Evolutionary conservation across 2,113 vertebrate species (phyloP).

Genomic region (Hippolais icterina): DNA sequence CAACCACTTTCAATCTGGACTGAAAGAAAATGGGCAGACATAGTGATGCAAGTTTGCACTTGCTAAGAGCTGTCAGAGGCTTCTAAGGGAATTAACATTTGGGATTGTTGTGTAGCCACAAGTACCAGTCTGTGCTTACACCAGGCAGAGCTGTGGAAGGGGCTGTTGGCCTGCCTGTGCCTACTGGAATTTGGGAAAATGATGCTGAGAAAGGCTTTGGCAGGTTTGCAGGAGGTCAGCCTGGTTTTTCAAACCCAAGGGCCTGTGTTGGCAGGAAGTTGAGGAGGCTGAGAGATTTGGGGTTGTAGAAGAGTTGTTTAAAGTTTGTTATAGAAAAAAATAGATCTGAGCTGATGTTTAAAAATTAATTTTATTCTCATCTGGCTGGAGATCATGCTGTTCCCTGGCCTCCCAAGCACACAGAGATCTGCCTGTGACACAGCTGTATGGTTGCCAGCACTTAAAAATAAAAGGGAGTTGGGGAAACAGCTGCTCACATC

Average conservation of each 20-base stretch:
- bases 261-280: background rate
- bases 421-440: background rate
- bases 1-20: background rate
- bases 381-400: background rate
- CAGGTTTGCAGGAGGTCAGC: background rate
- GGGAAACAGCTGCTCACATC: constrained; percentile 34
- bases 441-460: background rate
- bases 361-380: background rate
- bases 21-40: background rate
- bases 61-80: background rate
- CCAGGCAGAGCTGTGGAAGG: background rate
- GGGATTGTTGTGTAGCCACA: background rate
- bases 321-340: background rate
- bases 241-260: background rate
- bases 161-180: background rate
- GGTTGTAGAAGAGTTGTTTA: background rate
- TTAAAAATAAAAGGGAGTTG: background rate
- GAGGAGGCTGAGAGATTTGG: background rate
- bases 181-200: background rate
- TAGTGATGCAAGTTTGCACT: background rate
- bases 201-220: background rate
- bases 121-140: background rate
- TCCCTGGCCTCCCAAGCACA: background rate
- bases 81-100: background rate
- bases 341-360: background rate